Base-by-base conservation (phyloP, 2,113 vertebrate genomes). In the Ictalurus furcatus region DNA sequence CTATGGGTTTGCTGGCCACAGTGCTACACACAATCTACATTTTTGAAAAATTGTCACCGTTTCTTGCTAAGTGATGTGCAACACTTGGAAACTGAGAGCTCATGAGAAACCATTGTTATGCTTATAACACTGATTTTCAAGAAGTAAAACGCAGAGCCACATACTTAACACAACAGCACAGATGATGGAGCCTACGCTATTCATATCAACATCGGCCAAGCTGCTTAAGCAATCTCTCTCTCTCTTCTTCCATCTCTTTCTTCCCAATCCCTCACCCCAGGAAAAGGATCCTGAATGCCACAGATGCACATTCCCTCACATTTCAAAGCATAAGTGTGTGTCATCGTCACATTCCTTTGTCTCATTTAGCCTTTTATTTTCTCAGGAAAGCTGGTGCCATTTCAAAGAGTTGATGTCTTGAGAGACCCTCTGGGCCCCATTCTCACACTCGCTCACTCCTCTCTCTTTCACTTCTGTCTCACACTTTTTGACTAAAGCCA, bases 321-420 rank as follows among this genome's bases (percentile, higher is more conserved):
- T 93, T 90, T 89, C 90, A 76, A 74, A 92, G 90, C 92, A 92
- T 63, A 73, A 85, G 87, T 69, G 86, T 90, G 88, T 92, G 89
- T 91, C 93, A 93, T 89, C 91, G 88, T 90, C 91, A 90, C 88
- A 86, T 86, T 90, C 87, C 90, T 89, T 85, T 83, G 89, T 91
- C 37, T 74, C 13, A 12, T 34, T 76, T 74, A 79, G 88, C 73
- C 56, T 87, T 84, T 76, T 74, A 85, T 86, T 89, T 78, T 92
- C 91, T 91, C 89, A 90, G 86, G 85, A 90, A 92, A 92, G 92
- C 90, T 88, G 90, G 92, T 94, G 93, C 93, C 92, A 95, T 94
- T 95, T 94, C 92, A 92, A 91, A 91, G 92, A 90, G 88, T 91
- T 17, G 69, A 90, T 92, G 92, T 93, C 90, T 93, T 91, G 91